Evolutionary conservation across 2,888 invertebrate species (phyloP).

Genomic region (Marronus borbonicus): DNA sequence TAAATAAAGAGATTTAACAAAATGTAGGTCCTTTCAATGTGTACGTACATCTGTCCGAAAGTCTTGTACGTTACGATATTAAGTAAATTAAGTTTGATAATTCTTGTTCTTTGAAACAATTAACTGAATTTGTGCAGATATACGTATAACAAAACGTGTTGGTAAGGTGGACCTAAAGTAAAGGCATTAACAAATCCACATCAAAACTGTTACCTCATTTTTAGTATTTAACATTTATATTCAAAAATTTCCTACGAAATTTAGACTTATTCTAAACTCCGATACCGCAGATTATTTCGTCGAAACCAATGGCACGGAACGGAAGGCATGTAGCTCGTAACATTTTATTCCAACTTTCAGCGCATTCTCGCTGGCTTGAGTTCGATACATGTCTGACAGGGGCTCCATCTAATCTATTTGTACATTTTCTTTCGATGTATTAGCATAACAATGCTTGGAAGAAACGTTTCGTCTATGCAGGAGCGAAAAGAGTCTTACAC

Average conservation of each 20-base stretch:
- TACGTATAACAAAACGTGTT: no score
- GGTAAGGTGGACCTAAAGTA: no score
- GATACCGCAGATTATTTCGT: constrained; percentile 1
- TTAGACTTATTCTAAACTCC: background rate
- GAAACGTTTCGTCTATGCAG: constrained; percentile 30
- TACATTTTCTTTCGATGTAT: constrained; percentile 37
- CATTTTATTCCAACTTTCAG: constrained; percentile 24
- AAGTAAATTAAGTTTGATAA: no score
- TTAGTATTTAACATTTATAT: background rate
- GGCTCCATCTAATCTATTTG: constrained; percentile 43
- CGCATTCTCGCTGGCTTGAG: constrained; percentile 13
- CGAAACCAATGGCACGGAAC: constrained; percentile 5
- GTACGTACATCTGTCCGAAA: no score
- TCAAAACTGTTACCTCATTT: no score
- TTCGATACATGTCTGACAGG: constrained; percentile 35
- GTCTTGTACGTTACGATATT: no score
- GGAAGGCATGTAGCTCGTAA: constrained; percentile 20
- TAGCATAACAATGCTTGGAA: constrained; percentile 44
- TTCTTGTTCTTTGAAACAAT: no score
- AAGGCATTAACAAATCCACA: no score
- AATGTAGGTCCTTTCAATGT: no score
- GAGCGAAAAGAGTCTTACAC: constrained; percentile 30
- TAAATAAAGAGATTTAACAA: no score
- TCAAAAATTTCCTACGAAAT: background rate
- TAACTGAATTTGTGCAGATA: no score